Evolutionary conservation across 2,888 invertebrate genomes (phyloP).

Genomic region (Agrotis clavis): DNA sequence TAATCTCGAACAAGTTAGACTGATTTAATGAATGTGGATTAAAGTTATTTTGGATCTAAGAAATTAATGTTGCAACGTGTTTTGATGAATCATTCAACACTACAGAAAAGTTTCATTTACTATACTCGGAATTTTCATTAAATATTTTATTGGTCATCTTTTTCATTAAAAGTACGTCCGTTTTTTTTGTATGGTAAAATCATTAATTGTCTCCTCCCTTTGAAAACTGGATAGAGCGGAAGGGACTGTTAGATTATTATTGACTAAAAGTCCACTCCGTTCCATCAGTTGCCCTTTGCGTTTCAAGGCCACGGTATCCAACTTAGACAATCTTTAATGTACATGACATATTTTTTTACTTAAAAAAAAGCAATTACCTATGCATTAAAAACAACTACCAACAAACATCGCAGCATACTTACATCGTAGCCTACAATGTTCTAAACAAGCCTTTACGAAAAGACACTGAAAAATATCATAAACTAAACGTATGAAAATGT

Average conservation of each 20-base stretch:
- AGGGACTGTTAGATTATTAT: too few species aligned
- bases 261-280: too few species aligned
- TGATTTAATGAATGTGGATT: conserved; percentile 34
- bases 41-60: conserved; percentile 11
- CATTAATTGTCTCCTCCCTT: too few species aligned
- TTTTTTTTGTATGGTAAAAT: too few species aligned
- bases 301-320: too few species aligned
- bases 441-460: not conserved
- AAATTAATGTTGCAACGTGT: not conserved
- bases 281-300: too few species aligned
- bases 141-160: too few species aligned
- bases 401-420: not conserved
- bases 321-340: not conserved
- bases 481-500: conserved; percentile 73
- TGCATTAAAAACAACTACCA: not conserved
- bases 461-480: conserved; percentile 47
- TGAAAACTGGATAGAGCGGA: too few species aligned
- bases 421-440: not conserved
- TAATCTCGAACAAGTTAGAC: conserved; percentile 39
- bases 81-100: not conserved
- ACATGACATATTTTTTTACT: not conserved
- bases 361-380: not conserved
- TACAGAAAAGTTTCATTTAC: not conserved
- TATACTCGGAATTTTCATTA: not conserved
- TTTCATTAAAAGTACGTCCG: too few species aligned